phyloP scores from a whole-genome alignment of 1,140 invertebrate species.

The Sinonovacula constricta region DNA sequence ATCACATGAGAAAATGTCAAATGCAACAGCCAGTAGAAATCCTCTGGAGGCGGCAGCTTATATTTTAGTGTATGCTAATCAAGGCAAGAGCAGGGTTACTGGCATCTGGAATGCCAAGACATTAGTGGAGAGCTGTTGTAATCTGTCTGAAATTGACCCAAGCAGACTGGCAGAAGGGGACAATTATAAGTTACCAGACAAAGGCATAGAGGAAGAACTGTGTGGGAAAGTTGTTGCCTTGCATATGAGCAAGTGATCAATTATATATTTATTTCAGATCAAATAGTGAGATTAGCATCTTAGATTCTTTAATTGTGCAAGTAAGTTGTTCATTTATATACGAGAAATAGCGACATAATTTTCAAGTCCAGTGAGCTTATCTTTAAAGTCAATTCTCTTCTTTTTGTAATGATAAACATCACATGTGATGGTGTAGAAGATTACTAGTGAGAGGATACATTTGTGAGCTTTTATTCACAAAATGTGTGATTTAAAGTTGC shows the following conservation, averaged over 20 bases:
- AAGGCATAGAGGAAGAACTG: constrained; percentile 43
- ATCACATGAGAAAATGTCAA: constrained; percentile 13
- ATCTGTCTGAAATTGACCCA: constrained; percentile 41
- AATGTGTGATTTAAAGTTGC: too few species aligned
- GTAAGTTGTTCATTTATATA: too few species aligned
- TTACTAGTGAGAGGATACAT: too few species aligned
- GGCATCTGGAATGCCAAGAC: constrained; percentile 47
- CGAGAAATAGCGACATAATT: too few species aligned
- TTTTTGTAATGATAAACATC: too few species aligned
- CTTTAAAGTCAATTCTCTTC: too few species aligned
- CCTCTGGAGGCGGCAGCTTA: constrained; percentile 25
- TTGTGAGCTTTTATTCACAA: too few species aligned
- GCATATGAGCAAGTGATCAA: constrained; percentile 42
- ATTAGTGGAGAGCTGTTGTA: constrained; percentile 49
- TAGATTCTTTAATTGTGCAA: too few species aligned
- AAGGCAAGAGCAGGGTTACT: constrained; percentile 43
- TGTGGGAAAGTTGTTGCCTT: constrained; percentile 48
- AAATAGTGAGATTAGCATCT: not conserved
- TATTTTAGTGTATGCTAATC: constrained; percentile 47
- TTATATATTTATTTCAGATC: not conserved
- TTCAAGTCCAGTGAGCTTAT: too few species aligned
- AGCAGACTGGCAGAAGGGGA: constrained; percentile 17
- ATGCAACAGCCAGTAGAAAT: constrained; percentile 19
- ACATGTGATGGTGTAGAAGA: too few species aligned
- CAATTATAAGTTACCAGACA: constrained; percentile 30